Evolutionary conservation across 2,888 invertebrate genomes (phyloP), one percentile per base, ranked within the genome.

Genomic region (Nephrotoma appendiculata): DNA sequence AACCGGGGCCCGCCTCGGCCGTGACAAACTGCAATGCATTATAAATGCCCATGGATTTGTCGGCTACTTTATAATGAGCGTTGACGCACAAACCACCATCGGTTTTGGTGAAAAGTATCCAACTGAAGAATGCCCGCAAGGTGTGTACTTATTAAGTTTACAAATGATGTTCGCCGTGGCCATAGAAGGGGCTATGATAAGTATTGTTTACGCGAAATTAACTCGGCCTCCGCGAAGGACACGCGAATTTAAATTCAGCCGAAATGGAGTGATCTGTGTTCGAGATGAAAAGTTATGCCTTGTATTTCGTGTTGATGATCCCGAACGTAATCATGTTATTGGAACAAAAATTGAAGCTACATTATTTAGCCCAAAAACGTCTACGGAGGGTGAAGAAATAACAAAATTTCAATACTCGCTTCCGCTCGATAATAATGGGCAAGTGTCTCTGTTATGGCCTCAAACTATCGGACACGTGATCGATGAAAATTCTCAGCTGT

Each of bases 61-160:
- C 41, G 94, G 94, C 0, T 92, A 94, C 87, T 94, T 97, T 87
- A 93, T 97, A 90, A 97, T 97, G 93, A 96, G 96, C 71, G 94
- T 98, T 87, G 98, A 98, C 91, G 97, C 97, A 0, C 97, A 97
- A 92, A 94, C 94, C 89, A 94, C 97, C 0, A 96, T 97, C 57
- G 98, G 97, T 0, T 98, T 97, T 90, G 97, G 97, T 0, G 94
- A 94, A 31, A 93, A 97, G 87, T 95, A 94, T 90, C 96, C 96
- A 0, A 96, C 95, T 41, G 96, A 96, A 88, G 95, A 96, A 89
- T 98, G 98, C 90, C 96, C 96, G 0, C 96, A 96, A 91, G 96
- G 96, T 0, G 94, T 96, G 86, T 94, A 96, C 87, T 92, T 97
- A 12, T 95, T 98, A 93, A 95, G 96, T 87, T 91, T 96, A 88